phyloP scores from a whole-genome alignment of 2,113 vertebrate genomes.

The Amphiprion ocellaris region DNA sequence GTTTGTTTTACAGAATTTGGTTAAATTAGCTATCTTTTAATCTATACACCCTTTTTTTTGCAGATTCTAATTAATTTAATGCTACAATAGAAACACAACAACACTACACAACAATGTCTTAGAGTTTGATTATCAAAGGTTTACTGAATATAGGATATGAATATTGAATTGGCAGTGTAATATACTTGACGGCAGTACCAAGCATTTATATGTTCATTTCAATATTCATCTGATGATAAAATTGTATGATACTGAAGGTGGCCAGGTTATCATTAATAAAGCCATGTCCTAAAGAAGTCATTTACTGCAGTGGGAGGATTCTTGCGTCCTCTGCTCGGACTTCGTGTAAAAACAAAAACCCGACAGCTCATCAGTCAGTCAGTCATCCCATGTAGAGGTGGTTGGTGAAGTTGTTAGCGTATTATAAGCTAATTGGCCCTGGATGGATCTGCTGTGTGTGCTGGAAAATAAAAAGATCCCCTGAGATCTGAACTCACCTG shows the following conservation, averaged over 20 bases:
- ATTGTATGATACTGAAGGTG: not conserved
- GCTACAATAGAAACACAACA: no score
- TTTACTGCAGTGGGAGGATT: constrained; percentile 9
- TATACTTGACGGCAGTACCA: no score
- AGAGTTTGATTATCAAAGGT: no score
- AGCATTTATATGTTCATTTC: not conserved
- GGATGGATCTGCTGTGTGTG: constrained; percentile 77
- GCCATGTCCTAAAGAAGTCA: not conserved
- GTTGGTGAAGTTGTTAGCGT: constrained; percentile 70
- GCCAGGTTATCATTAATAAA: constrained; percentile 23
- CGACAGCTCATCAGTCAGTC: constrained; percentile 40
- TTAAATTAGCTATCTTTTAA: no score
- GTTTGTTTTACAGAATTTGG: no score
- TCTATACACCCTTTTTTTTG: no score
- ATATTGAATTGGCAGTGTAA: no score
- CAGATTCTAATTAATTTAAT: no score
- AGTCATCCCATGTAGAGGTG: constrained; percentile 37
- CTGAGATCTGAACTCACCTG: constrained; percentile 63
- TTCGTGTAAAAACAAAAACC: constrained; percentile 16
- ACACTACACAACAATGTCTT: no score
- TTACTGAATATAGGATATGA: no score
- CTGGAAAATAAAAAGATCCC: constrained; percentile 84
- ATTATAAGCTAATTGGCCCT: constrained; percentile 80
- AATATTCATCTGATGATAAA: not conserved
- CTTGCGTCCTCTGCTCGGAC: not conserved